These are phyloP conservation scores for Drosophila ambigua DNA, from an alignment of 1,140 invertebrate genomes.

Conservation along the genomic window DNA sequence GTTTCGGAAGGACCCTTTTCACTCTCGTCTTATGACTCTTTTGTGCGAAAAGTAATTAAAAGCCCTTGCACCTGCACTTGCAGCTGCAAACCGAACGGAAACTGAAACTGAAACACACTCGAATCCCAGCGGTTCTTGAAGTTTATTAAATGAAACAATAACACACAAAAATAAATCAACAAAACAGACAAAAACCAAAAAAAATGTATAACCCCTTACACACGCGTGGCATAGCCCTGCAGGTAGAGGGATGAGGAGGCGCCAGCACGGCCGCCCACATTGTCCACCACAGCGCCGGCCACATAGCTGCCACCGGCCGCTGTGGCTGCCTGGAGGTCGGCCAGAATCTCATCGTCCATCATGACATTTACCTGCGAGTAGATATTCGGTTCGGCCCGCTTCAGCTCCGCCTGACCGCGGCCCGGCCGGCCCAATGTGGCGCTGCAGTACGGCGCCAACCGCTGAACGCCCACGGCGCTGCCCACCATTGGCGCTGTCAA, in stretches of 20 bases:
- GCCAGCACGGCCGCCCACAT: slow-evolving; percentile 58
- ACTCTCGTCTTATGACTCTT: slow-evolving; percentile 8
- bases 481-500: slow-evolving; percentile 82
- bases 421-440: slow-evolving; percentile 85
- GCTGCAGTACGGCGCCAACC: slow-evolving; percentile 84
- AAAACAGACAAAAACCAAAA: slow-evolving; percentile 9
- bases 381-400: slow-evolving; percentile 85
- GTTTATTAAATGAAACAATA: slow-evolving; percentile 50
- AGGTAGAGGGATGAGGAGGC: slow-evolving; percentile 42
- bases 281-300: slow-evolving; percentile 72
- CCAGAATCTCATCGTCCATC: slow-evolving; percentile 77
- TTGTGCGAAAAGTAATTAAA: slow-evolving; percentile 45
- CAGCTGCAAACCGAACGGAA: neutral
- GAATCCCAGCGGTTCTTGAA: slow-evolving; percentile 11
- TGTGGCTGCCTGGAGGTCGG: slow-evolving; percentile 69
- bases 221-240: slow-evolving; percentile 66
- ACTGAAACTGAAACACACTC: neutral
- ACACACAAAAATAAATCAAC: slow-evolving; percentile 28
- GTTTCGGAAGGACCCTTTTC: no score
- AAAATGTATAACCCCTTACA: slow-evolving; percentile 36
- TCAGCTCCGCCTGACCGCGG: slow-evolving; percentile 82
- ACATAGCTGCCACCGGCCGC: slow-evolving; percentile 67
- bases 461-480: slow-evolving; percentile 70
- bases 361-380: slow-evolving; percentile 86
- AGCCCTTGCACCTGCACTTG: slow-evolving; percentile 11